Base-by-base conservation (phyloP, 2,888 invertebrate genomes). In the Metacarcinus magister region DNA sequence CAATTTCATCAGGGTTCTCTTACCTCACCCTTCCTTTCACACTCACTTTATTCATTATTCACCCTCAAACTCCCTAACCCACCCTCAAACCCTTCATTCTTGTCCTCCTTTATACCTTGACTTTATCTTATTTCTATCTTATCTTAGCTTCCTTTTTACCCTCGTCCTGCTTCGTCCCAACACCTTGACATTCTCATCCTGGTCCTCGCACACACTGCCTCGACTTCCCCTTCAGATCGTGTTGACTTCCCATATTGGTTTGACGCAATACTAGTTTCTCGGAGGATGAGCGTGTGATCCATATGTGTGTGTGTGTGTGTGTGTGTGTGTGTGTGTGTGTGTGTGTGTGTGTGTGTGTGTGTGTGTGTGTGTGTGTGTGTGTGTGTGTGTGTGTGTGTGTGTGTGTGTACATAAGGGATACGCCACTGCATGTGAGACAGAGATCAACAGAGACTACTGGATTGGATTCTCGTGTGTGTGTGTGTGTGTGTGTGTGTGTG, bases 341-440 rank as follows among this genome's bases (percentile, higher is more conserved):
- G 90, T 90, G 90, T 90, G 90, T 90, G 90, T 90, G 90, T 32
- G 90, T 90, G 90, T 90, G 90, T 32, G 90, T 90, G 90, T 32
- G 90, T 90, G 90, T 32, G 90, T 90, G 90, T 87, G 87, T 87
- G 87, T 87, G 87, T 54, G 54, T 0, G 54, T 54, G 54, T 16
- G 54, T 0, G 10, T 44, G 91, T 91, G 43, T 91, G 91, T 91
- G 91, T 91, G 91, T 43, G 7, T 43, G 91, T 91, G 91, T 43
- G 91, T 91, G 43, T 91, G 91, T 43, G 91, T 91, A 44, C n/a
- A 48, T 48, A 48, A 48, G 48, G 48, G 28, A 32, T 87, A 32
- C 32, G 19, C 32, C 48, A 48, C 13, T 48, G 48, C 48, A 48
- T 48, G 48, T 13, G 13, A 3, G 48, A 48, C 48, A 48, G 48